Conservation (phyloP, 1,140 invertebrate genomes). For the Mizuhopecten yessoensis region DNA sequence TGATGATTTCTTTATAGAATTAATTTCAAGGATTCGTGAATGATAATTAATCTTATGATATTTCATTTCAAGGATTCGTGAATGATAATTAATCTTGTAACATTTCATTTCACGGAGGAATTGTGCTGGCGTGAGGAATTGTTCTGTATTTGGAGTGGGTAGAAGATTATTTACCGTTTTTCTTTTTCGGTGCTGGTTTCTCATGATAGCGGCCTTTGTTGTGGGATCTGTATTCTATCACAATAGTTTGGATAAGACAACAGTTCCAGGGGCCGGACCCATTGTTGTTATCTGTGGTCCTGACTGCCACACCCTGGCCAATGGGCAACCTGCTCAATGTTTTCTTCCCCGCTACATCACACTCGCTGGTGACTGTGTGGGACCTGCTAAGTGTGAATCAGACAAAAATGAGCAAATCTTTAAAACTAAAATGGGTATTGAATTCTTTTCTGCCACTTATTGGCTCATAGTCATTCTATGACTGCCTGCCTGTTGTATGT, state of each 20-base stretch:
- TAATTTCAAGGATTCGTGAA: too few species aligned
- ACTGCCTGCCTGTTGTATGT: too few species aligned
- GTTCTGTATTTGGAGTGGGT: too few species aligned
- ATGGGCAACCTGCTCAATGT: background rate
- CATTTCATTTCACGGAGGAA: too few species aligned
- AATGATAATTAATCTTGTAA: too few species aligned
- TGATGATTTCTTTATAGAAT: too few species aligned
- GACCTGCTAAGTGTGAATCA: background rate
- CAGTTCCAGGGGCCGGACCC: background rate
- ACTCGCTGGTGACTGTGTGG: background rate
- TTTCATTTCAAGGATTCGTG: too few species aligned
- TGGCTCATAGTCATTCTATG: too few species aligned
- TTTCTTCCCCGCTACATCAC: background rate
- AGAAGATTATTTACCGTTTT: background rate
- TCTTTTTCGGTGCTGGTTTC: background rate
- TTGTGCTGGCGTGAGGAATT: too few species aligned
- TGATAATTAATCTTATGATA: too few species aligned
- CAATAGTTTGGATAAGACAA: background rate
- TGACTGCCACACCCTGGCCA: background rate
- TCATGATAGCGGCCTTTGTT: background rate
- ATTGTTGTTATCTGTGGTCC: background rate
- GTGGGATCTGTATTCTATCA: background rate
- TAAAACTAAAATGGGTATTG: too few species aligned
- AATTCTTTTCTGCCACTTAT: too few species aligned
- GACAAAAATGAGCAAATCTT: background rate